These are phyloP conservation scores for Syngnathoides biaculeatus DNA, from an alignment of 2,113 vertebrate species.

Conservation along the genomic window DNA sequence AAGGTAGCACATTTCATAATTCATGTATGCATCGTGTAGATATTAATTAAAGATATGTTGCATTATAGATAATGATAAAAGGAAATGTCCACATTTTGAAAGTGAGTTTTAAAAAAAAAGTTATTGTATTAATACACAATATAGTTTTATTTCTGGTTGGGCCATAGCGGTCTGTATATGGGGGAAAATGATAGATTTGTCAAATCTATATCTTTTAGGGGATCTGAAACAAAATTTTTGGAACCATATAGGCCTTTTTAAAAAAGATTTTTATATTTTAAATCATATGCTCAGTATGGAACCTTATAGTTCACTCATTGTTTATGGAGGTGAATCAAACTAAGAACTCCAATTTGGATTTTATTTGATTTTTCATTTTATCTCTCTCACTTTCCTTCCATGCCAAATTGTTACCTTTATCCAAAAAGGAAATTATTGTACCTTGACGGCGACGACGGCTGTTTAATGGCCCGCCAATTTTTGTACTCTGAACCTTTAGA, in stretches of 20 bases:
- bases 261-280: background rate
- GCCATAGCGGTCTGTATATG: background rate
- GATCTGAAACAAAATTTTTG: background rate
- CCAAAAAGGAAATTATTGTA: background rate
- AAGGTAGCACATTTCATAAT: background rate
- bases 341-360: background rate
- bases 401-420: background rate
- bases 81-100: background rate
- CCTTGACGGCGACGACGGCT: too few relatives aligned
- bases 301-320: background rate
- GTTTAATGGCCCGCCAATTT: too few relatives aligned
- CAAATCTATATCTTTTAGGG: background rate
- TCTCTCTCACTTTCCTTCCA: background rate
- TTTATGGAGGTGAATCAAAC: background rate
- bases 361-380: background rate
- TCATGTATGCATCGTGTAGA: too few relatives aligned
- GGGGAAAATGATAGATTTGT: background rate
- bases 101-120: background rate
- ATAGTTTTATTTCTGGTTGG: background rate
- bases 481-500: too few relatives aligned
- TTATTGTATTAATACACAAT: background rate
- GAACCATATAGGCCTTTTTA: too few relatives aligned
- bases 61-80: too few relatives aligned
- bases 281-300: background rate
- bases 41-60: too few relatives aligned